A percentile compares a stretch with the other conserved stretches of the same genome.
Evolutionary conservation across 1,140 invertebrate genomes (phyloP).

Genomic region (Macrobrachium rosenbergii): DNA sequence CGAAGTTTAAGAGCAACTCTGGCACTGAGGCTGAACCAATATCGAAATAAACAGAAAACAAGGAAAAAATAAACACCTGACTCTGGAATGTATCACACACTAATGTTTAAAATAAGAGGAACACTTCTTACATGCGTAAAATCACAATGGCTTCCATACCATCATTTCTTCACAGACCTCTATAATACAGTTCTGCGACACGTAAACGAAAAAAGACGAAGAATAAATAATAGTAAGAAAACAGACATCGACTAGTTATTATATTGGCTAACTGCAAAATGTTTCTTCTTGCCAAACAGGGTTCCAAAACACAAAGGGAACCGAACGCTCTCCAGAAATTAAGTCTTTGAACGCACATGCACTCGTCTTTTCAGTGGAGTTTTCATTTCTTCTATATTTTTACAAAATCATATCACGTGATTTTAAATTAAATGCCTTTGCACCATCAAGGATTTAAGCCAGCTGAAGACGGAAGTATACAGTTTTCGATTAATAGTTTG

Average conservation of each 20-base stretch:
- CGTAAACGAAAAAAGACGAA: constrained; percentile 51
- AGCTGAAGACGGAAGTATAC: constrained; percentile 3
- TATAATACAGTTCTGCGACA: constrained; percentile 39
- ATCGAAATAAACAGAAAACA: constrained; percentile 2
- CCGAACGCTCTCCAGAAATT: too few species aligned
- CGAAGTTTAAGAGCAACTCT: constrained; percentile 52
- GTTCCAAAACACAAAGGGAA: not conserved
- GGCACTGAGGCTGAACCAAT: constrained; percentile 55
- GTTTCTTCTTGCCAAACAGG: constrained; percentile 26
- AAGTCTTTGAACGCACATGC: constrained; percentile 14
- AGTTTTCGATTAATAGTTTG: too few species aligned
- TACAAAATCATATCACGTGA: too few species aligned
- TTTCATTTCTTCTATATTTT: too few species aligned
- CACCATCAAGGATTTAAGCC: constrained; percentile 36
- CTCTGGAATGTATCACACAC: constrained; percentile 53
- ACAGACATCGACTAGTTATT: constrained; percentile 59
- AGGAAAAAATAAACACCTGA: constrained; percentile 34
- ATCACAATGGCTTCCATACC: constrained; percentile 37
- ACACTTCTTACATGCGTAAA: constrained; percentile 47
- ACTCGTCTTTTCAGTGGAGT: constrained; percentile 1
- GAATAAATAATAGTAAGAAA: constrained; percentile 18
- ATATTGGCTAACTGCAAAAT: constrained; percentile 31
- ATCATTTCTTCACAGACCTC: constrained; percentile 35
- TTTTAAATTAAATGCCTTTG: not conserved
- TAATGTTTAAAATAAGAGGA: not conserved